Conservation (phyloP, 2,113 vertebrate genomes). For the Chlorodrepanis virens region DNA sequence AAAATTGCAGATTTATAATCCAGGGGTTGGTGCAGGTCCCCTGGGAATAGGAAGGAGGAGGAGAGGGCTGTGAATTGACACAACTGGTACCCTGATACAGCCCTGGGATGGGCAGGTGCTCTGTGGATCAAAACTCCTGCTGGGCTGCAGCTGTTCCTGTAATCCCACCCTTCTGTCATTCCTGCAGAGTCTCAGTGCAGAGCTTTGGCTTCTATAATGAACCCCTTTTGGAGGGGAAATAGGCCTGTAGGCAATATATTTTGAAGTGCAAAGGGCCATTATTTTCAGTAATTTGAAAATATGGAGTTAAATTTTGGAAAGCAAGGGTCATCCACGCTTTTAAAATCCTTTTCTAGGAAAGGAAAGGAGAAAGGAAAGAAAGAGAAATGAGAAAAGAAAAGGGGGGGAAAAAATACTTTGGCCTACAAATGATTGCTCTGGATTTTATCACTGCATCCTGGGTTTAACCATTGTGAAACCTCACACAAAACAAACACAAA, state of each 20-base stretch:
- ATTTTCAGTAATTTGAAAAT: neutral
- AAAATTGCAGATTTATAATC: neutral
- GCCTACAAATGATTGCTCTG: neutral
- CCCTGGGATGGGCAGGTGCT: neutral
- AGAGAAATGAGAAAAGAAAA: too few species aligned
- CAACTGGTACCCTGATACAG: neutral
- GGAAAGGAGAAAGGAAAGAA: neutral
- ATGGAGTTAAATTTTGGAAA: neutral
- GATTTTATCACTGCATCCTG: neutral
- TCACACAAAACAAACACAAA: fast-evolving
- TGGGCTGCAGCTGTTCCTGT: neutral
- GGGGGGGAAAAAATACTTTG: neutral
- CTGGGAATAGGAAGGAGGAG: neutral
- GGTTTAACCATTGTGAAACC: neutral
- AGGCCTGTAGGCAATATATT: neutral
- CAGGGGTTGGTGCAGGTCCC: neutral
- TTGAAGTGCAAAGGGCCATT: neutral
- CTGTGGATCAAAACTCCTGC: fast-evolving
- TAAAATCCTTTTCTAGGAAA: neutral
- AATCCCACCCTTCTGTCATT: neutral
- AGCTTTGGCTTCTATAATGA: neutral
- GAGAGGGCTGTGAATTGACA: neutral
- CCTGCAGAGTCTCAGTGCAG: neutral
- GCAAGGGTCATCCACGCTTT: fast-evolving
- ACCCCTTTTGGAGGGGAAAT: neutral